phyloP scores from a whole-genome alignment of 2,888 invertebrate species.

The Colletes collaris region DNA sequence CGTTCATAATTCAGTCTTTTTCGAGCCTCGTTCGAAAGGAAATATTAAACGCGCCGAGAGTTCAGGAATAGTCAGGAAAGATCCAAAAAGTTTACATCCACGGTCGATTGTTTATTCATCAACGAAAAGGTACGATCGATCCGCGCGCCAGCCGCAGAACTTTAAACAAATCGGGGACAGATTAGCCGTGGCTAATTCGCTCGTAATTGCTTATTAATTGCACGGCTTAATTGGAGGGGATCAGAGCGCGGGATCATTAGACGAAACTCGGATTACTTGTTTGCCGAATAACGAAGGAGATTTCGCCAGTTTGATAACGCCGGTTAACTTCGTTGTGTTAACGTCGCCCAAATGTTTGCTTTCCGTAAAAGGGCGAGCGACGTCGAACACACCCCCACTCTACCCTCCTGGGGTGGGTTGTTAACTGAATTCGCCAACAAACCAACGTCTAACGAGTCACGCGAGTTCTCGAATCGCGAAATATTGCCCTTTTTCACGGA shows the following conservation, averaged over 20 bases:
- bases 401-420: background rate
- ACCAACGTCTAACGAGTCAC: conserved; percentile 42
- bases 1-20: too few species aligned
- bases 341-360: conserved; percentile 21
- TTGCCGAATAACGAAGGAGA: conserved; percentile 45
- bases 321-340: conserved; percentile 25
- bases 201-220: conserved; percentile 46
- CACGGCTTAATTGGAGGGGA: conserved; percentile 25
- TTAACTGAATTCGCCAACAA: conserved; percentile 34
- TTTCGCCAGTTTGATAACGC: conserved; percentile 19
- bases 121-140: too few species aligned
- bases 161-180: conserved; percentile 8
- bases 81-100: too few species aligned
- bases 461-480: conserved; percentile 18
- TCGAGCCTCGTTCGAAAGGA: too few species aligned
- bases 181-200: conserved; percentile 11
- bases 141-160: background rate
- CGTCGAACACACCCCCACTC: too few species aligned
- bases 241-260: conserved; percentile 29
- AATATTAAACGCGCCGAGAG: too few species aligned
- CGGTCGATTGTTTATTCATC: too few species aligned
- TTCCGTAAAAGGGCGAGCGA: conserved; percentile 8
- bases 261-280: conserved; percentile 27
- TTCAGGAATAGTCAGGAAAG: too few species aligned
- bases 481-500: background rate